These are phyloP conservation scores for Saxidomus purpurata DNA, from an alignment of 1,140 invertebrate genomes.

Conservation along the genomic window DNA sequence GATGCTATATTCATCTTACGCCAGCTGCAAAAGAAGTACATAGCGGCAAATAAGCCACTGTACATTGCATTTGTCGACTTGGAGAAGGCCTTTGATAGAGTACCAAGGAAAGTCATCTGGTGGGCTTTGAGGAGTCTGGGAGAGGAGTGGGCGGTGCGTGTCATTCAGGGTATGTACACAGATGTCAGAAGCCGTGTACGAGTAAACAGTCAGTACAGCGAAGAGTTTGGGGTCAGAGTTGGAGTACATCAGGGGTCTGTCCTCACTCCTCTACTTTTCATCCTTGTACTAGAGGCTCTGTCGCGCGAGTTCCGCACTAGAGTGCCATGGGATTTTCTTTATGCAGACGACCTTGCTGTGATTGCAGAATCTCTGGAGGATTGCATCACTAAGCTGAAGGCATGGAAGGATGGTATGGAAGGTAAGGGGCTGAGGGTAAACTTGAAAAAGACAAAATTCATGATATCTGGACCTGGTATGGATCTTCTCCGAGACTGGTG, in stretches of 20 bases:
- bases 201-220: background rate
- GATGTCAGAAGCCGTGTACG: background rate
- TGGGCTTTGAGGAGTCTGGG: conserved; percentile 20
- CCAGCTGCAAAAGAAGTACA: conserved; percentile 17
- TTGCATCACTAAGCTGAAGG: background rate
- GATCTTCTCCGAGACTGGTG: background rate
- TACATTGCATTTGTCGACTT: conserved; percentile 19
- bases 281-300: conserved; percentile 26
- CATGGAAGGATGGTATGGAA: conserved; percentile 38
- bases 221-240: conserved; percentile 11
- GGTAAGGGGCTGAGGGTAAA: conserved; percentile 37
- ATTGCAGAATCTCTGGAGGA: conserved; percentile 7
- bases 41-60: conserved; percentile 3
- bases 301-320: conserved; percentile 1
- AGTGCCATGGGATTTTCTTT: conserved; percentile 28
- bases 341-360: conserved; percentile 35
- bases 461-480: conserved; percentile 14
- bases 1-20: conserved; percentile 52
- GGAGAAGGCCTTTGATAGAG: conserved; percentile 41
- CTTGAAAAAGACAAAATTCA: conserved; percentile 15
- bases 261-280: conserved; percentile 42
- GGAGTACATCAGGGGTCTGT: conserved; percentile 46
- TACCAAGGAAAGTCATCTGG: conserved; percentile 19
- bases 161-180: conserved; percentile 47
- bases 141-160: conserved; percentile 11